Percentiles rank a stretch among this genome's conserved stretches.
These are phyloP conservation scores for Tuta absoluta DNA, from an alignment of 2,888 invertebrate genomes.

Conservation along the genomic window DNA sequence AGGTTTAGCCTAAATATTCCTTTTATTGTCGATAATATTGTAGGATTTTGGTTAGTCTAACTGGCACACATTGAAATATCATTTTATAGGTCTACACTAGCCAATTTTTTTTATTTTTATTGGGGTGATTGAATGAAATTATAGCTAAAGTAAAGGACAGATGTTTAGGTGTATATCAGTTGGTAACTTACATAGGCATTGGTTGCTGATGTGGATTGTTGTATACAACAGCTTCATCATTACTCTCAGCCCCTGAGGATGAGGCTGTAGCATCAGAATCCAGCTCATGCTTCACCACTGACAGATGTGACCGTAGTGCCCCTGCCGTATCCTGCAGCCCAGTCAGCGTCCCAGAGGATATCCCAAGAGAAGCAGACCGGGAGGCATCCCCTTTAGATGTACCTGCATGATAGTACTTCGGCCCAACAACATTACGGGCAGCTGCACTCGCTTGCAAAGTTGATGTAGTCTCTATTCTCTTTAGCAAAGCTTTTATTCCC, in stretches of 20 bases:
- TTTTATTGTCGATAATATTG: too few relatives aligned
- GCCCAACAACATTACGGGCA: constrained; percentile 61
- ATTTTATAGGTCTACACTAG: too few relatives aligned
- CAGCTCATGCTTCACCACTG: constrained; percentile 86
- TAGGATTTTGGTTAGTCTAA: too few relatives aligned
- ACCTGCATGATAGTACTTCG: constrained; percentile 73
- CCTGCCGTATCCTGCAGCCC: constrained; percentile 88
- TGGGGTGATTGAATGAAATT: constrained; percentile 1
- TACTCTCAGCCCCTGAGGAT: constrained; percentile 96
- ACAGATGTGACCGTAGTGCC: constrained; percentile 86
- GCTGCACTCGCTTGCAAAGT: constrained; percentile 71
- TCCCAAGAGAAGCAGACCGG: constrained; percentile 81
- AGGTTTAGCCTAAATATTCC: too few relatives aligned
- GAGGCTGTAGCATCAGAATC: constrained; percentile 97
- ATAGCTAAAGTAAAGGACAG: not conserved
- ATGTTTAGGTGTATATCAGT: too few relatives aligned
- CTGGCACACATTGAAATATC: too few relatives aligned
- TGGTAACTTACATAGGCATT: constrained; percentile 87
- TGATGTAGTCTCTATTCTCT: constrained; percentile 70
- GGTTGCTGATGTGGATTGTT: constrained; percentile 89
- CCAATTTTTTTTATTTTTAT: not conserved
- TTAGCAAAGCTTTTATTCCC: constrained; percentile 70
- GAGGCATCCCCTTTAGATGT: constrained; percentile 89
- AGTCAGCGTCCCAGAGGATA: constrained; percentile 84
- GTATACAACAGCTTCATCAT: constrained; percentile 92